phyloP scores from a whole-genome alignment of 2,888 invertebrate species.

The Tenthredo mesomela region DNA sequence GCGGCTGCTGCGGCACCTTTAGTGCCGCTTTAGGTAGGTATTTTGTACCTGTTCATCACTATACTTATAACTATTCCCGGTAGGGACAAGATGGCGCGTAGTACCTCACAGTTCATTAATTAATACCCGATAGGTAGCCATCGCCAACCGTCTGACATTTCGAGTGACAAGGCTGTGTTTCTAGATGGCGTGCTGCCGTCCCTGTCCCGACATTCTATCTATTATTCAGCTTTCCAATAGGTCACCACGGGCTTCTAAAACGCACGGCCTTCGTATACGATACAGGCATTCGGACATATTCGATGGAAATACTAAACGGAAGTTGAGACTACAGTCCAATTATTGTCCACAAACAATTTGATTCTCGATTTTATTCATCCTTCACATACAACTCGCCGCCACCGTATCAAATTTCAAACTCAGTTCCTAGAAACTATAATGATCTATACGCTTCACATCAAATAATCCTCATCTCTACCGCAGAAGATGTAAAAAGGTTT shows the following conservation, averaged over 20 bases:
- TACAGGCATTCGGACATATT: background rate
- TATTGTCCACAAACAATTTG: background rate
- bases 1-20: background rate
- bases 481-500: background rate
- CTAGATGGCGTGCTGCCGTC: conserved; percentile 73
- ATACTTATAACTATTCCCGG: background rate
- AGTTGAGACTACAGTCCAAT: background rate
- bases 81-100: conserved; percentile 48
- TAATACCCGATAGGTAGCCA: conserved; percentile 71
- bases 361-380: background rate
- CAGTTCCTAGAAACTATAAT: background rate
- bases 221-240: conserved; percentile 75
- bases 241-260: conserved; percentile 60
- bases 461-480: too few relatives aligned
- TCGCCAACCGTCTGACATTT: conserved; percentile 73
- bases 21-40: background rate
- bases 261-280: conserved; percentile 15
- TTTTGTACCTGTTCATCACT: background rate
- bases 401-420: background rate
- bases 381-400: background rate
- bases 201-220: conserved; percentile 68
- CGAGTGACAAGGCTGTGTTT: conserved; percentile 75
- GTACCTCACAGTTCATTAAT: conserved; percentile 70
- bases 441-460: background rate
- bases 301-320: conserved; percentile 3